Base-by-base conservation (phyloP, 1,140 invertebrate species). In the Drosophila rufa region DNA sequence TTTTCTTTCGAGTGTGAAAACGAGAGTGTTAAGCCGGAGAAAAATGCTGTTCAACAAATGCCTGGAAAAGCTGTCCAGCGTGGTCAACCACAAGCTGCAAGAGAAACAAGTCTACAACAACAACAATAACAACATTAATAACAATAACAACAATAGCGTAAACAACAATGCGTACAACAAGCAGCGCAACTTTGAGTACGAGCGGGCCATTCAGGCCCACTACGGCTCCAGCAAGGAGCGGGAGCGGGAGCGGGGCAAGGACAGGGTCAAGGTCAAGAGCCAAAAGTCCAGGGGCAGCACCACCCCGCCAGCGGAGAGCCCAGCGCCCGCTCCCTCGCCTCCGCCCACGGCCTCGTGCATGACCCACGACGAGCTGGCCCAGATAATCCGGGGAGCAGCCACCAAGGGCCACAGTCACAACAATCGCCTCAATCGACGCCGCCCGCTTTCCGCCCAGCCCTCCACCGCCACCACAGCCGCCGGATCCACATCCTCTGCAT, bases 11-110 rank as follows among this genome's bases (percentile, higher is more conserved):
- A 65, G 46, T 64, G 64, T 60, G 15, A 36, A 65, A 62, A 43
- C 62, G 15, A 61, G 64, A 67, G 40, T 62, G 50, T 17, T 15
- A 27, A 8, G 1, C 22, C 17, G 46, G 59, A 51, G 38, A 40
- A 82, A 83, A 85, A 92, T 92, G 87, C 64, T 92, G n/a, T 92
- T 92, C 66, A 92, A 92, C 57, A 92, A 92, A 68, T 92, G 84
- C 55, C 74, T 92, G 42, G 84, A 91, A 48, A 92, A 92, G 78
- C 62, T 92, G 64, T 92, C 91, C 82, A 90, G 75, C 53, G 91
- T 91, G 58, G 86, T 92, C n/a, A 76, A 92, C 30, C 78, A 92
- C 57, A 91, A 91, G 47, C 51, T 82, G 64, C 79, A 90, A 43
- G 81, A 82, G 67, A 85, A 80, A 59, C 79, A 91, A 17, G 71